Base-by-base conservation (phyloP, 2,888 invertebrate genomes). In the Drosophila fulvimacula region DNA sequence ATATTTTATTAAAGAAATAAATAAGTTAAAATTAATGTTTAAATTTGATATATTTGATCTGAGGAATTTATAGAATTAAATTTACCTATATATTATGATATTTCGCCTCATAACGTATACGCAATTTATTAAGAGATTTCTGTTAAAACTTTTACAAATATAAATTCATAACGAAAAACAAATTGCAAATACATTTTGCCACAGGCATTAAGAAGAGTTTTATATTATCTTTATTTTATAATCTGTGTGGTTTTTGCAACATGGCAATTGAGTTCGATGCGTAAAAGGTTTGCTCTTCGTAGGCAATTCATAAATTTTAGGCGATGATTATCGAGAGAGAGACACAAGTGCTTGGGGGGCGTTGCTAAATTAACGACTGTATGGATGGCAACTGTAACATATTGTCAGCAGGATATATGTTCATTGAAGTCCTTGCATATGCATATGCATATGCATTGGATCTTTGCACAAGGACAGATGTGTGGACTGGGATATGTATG, bases 301-400 rank as follows among this genome's bases (percentile, higher is more conserved):
- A 5, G 44, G 52, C 80, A 79, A 89, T 82, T 80, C 89, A 89
- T 90, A 90, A 89, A 89, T 89, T 84, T 82, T 79, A 57, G 74
- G 73, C 85, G 73, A 76, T 86, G 84, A 88, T 89, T 89, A 89
- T 88, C 87, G 88, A 57, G 74, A 56, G 74, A 56, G 41, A 63
- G 21, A 76, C 59, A 59, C 61, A 58, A 65, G 74, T 61, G 59
- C 56, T 64, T 30, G 46, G 71, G 66, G 59, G 59, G 79, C 69
- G 69, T 75, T 70, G 70, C 72, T 73, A 81, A 75, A 75, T 83
- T 70, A 73, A 74, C 49, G 75, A 52, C 57, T 81, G 69, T 63
- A 62, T 58, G 60, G 57, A n/a, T 62, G 56, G 76, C 76, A 83
- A 59, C 53, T 70, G 69, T 57, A 70, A 69, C 69, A 63, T 59